Evolutionary conservation across 1,140 invertebrate genomes (phyloP), one percentile per base, ranked within the genome.

Genomic region (Subanguina moxae): DNA sequence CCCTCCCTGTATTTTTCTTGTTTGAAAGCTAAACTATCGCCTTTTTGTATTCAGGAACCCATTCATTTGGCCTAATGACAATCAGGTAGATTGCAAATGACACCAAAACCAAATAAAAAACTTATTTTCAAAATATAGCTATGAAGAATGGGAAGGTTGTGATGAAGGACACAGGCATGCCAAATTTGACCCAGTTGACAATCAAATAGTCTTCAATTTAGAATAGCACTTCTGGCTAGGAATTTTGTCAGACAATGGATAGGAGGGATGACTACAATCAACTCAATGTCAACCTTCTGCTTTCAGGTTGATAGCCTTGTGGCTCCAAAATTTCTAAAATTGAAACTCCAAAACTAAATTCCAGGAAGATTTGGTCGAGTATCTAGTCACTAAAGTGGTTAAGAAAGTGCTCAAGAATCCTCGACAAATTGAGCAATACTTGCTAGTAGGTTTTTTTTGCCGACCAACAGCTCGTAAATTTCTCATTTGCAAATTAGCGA

Each of bases 321-420:
- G 3, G 52, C 28, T 23, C 52, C 13, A 56, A 23, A 63, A 17
- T 32, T 46, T 27, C 25, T 27, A 57, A 70, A 45, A 42, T 23
- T 23, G 38, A 21, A 25, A 57, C n/a, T 73, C 77, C 45, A 46
- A 48, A 66, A 48, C 77, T n/a, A n/a, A n/a, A n/a, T n/a, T n/a
- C n/a, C 64, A 74, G 76, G 73, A 74, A 57, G 73, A 74, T 45
- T 19, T 74, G 15, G 63, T 74, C 30, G 57, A 71, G 43, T 77
- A 46, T 56, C 19, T 78, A 46, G 57, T 69, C 25, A 27, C 30
- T 11, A 77, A 74, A 48, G 59, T 72, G n/a, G 71, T 78, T n/a
- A 32, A 64, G 48, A 17, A 13, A 59, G 43, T 77, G 69, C 21
- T 69, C 9, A 64, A 77, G 1, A 57, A 56, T 38, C 23, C 5